phyloP scores from a whole-genome alignment of 2,797 vertebrate species.

The Setipinna tenuifilis region DNA sequence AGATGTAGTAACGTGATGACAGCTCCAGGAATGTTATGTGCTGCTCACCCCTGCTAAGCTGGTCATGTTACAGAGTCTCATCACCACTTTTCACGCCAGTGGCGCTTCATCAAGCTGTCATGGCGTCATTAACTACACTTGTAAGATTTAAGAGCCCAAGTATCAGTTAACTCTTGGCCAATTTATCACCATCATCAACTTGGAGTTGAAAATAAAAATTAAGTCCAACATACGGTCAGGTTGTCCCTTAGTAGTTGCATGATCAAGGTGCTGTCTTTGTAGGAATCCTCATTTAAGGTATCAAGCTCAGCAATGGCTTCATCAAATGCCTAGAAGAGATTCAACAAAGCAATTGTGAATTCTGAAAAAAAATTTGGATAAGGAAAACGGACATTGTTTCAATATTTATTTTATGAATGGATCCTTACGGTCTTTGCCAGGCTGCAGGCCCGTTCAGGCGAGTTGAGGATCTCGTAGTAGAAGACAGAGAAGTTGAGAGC shows the following conservation, averaged over 20 bases:
- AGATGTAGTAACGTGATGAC: slow-evolving; percentile 8
- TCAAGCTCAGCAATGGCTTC: slow-evolving; percentile 98
- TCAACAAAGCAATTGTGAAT: background rate
- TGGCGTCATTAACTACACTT: background rate
- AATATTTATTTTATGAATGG: background rate
- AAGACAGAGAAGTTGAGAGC: slow-evolving; percentile 99
- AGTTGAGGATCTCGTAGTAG: slow-evolving; percentile 98
- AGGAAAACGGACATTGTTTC: background rate
- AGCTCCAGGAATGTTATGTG: slow-evolving; percentile 1
- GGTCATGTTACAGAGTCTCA: slow-evolving; percentile 18
- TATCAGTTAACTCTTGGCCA: background rate
- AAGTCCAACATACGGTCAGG: slow-evolving; percentile 89
- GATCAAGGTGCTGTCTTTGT: slow-evolving; percentile 99
- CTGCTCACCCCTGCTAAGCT: background rate
- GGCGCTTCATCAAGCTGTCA: slow-evolving; percentile 10
- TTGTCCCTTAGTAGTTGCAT: slow-evolving; percentile 99
- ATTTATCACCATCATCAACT: background rate
- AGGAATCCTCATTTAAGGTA: slow-evolving; percentile 98
- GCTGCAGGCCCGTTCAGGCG: slow-evolving; percentile 93
- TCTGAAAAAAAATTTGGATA: background rate
- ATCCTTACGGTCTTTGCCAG: slow-evolving; percentile 92
- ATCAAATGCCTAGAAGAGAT: slow-evolving; percentile 87
- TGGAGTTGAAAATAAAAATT: background rate
- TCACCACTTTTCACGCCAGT: background rate
- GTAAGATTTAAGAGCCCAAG: background rate